phyloP scores from a whole-genome alignment of 2,888 invertebrate genomes.

The Drosophila infuscata region DNA sequence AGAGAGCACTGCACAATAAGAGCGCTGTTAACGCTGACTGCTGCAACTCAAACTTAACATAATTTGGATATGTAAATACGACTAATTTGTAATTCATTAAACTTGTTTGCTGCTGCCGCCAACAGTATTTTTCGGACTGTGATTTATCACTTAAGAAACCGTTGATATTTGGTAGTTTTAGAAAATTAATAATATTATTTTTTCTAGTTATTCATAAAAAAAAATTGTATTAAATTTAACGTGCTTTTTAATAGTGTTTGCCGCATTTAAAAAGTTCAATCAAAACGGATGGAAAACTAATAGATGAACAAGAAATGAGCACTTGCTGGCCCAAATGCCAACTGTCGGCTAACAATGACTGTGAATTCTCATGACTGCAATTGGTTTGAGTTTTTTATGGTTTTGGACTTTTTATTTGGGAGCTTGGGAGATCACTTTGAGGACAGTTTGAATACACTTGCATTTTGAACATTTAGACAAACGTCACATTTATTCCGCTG shows the following conservation, averaged over 20 bases:
- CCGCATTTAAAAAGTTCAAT: not conserved
- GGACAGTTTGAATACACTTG: conserved; percentile 25
- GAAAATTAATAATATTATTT: not conserved
- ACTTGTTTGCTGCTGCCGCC: too few species aligned
- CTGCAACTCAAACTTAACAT: too few species aligned
- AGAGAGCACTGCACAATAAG: too few species aligned
- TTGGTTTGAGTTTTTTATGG: conserved; percentile 6
- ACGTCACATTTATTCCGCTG: conserved; percentile 37
- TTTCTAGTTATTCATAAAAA: not conserved
- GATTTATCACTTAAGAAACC: not conserved
- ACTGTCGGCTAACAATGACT: not conserved
- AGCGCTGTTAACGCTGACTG: too few species aligned
- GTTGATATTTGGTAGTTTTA: not conserved
- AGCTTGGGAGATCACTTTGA: conserved; percentile 13
- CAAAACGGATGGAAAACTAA: not conserved
- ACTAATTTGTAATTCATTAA: too few species aligned
- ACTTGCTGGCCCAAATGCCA: conserved; percentile 3
- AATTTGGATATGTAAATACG: too few species aligned
- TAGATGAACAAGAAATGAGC: not conserved
- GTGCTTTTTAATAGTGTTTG: not conserved
- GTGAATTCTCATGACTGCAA: conserved; percentile 6
- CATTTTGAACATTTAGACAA: conserved; percentile 47
- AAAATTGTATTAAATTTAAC: not conserved
- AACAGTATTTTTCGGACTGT: not conserved
- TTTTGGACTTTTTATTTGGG: not conserved